A percentile compares a stretch with the other conserved stretches of the same genome.
phyloP scores from a whole-genome alignment of 2,797 vertebrate species.

The Thamnophis elegans region DNA sequence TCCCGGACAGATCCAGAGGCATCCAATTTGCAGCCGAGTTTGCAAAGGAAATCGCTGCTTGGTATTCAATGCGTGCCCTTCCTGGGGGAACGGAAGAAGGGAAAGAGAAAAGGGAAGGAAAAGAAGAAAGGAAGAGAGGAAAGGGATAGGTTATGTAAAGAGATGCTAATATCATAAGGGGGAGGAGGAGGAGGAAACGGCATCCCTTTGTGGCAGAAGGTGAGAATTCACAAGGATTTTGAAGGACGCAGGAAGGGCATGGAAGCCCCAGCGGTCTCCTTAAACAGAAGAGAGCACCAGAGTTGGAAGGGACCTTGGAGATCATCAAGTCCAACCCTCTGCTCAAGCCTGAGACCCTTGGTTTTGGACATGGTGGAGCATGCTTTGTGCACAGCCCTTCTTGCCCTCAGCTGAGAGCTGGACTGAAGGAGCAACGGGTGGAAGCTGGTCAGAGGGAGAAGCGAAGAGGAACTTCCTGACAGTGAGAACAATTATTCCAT shows the following conservation, averaged over 20 bases:
- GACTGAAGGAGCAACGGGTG: no score
- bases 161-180: constrained; percentile 50
- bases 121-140: not conserved
- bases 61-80: constrained; percentile 50
- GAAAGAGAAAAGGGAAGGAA: not conserved
- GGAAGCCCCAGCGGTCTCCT: not conserved
- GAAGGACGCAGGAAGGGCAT: constrained; percentile 56
- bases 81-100: constrained; percentile 50
- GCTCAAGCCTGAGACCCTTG: no score
- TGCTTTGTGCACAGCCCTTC: not conserved
- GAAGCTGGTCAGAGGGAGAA: no score
- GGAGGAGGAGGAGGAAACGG: constrained; percentile 52
- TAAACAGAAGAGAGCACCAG: not conserved
- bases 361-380: not conserved
- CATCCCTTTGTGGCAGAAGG: constrained; percentile 46
- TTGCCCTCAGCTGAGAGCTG: not conserved
- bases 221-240: constrained; percentile 42
- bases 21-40: constrained; percentile 17
- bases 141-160: constrained; percentile 49
- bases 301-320: not conserved
- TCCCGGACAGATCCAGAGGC: not conserved
- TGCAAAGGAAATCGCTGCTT: constrained; percentile 34
- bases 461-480: no score
- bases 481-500: no score
- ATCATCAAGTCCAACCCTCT: not conserved